Percentiles rank a stretch among this genome's conserved stretches.
These are phyloP conservation scores for Pygocentrus nattereri DNA, from an alignment of 2,797 vertebrate genomes.

Conservation along the genomic window DNA sequence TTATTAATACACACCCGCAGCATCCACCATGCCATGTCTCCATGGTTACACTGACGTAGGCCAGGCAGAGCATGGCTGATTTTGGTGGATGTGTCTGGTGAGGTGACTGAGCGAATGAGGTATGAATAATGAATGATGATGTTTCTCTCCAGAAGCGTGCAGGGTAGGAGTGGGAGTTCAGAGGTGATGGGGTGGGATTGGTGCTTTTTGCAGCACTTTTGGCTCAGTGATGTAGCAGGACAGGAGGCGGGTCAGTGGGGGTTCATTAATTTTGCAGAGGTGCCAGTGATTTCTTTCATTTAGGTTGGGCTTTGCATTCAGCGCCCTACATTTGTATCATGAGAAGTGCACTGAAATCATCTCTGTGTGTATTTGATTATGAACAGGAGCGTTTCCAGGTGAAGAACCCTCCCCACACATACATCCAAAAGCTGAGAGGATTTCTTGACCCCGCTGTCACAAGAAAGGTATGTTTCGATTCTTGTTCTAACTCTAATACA, in stretches of 20 bases:
- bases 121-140: conserved; percentile 60
- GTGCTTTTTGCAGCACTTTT: background rate
- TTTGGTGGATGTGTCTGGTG: conserved; percentile 51
- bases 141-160: conserved; percentile 34
- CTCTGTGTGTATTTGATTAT: background rate
- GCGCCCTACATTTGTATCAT: background rate
- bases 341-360: background rate
- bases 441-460: conserved; percentile 96
- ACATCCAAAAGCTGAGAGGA: conserved; percentile 94
- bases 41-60: conserved; percentile 58
- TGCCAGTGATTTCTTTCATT: background rate
- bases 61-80: conserved; percentile 40
- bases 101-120: conserved; percentile 47
- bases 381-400: conserved; percentile 95
- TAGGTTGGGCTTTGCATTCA: background rate
- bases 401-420: conserved; percentile 97
- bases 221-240: conserved; percentile 10
- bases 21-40: conserved; percentile 48
- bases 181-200: conserved; percentile 11
- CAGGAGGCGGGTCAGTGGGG: background rate
- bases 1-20: conserved; percentile 46
- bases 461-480: conserved; percentile 87
- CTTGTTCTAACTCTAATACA: background rate
- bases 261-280: conserved; percentile 1
- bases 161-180: conserved; percentile 1